These are phyloP conservation scores for Loxodonta africana DNA, from an alignment of 2,113 vertebrate genomes.

Conservation along the genomic window DNA sequence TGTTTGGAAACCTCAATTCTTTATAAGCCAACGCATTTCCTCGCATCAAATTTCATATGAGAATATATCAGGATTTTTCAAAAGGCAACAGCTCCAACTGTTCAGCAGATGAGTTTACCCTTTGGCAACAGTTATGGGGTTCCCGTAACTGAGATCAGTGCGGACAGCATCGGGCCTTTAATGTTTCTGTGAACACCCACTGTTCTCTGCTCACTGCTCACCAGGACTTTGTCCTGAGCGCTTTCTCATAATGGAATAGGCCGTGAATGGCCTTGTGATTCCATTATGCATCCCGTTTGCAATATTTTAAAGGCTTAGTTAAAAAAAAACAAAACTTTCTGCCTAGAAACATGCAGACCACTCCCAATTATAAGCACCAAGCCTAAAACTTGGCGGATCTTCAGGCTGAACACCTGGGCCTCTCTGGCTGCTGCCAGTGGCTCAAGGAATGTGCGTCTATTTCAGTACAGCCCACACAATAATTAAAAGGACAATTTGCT, in stretches of 20 bases:
- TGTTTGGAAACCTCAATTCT: neutral
- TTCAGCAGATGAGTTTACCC: neutral
- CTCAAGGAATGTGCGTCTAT: conserved; percentile 76
- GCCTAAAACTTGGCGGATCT: conserved; percentile 66
- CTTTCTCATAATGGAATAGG: neutral
- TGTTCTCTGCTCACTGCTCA: neutral
- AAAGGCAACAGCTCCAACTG: neutral
- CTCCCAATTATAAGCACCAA: conserved; percentile 30
- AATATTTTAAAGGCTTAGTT: conserved; percentile 57
- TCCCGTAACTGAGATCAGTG: neutral
- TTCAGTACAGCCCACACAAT: conserved; percentile 81
- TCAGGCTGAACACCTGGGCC: conserved; percentile 78
- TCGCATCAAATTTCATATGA: neutral
- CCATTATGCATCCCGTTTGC: conserved; percentile 2
- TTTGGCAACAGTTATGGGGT: neutral
- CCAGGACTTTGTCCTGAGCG: neutral
- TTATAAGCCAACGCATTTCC: neutral
- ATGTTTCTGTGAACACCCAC: neutral
- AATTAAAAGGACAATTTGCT: conserved; percentile 85
- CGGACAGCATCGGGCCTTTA: neutral
- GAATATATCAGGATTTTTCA: neutral
- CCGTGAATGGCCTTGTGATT: neutral
- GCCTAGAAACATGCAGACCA: neutral
- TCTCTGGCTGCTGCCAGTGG: conserved; percentile 61
- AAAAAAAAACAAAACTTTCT: neutral